These are phyloP conservation scores for Parapsyche elsis DNA, from an alignment of 1,140 invertebrate genomes.

Conservation along the genomic window DNA sequence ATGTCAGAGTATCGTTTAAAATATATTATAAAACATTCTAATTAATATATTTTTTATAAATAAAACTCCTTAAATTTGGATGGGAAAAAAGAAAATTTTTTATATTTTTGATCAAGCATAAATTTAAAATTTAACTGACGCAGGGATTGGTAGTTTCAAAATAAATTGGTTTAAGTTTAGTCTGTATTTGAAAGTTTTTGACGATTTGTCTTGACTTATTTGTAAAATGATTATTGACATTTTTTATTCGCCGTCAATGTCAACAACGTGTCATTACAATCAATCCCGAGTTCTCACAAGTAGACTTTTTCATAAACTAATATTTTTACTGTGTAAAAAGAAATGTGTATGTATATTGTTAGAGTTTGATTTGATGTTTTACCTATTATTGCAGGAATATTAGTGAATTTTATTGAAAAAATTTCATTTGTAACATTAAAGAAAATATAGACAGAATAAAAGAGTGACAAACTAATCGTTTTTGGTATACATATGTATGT, in stretches of 20 bases:
- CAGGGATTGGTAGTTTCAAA: too few relatives aligned
- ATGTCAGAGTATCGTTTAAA: background rate
- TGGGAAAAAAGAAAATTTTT: too few relatives aligned
- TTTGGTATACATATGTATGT: too few relatives aligned
- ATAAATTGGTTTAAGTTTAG: too few relatives aligned
- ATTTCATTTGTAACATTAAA: slow-evolving; percentile 17
- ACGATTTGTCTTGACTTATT: too few relatives aligned
- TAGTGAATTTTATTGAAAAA: background rate
- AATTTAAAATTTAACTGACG: too few relatives aligned
- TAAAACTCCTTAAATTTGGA: background rate
- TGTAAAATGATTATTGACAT: too few relatives aligned
- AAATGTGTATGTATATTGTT: slow-evolving; percentile 4
- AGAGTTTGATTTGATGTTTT: slow-evolving; percentile 30
- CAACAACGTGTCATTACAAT: too few relatives aligned
- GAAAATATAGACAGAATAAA: slow-evolving; percentile 30
- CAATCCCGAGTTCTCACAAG: background rate
- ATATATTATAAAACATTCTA: background rate
- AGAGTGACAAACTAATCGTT: slow-evolving; percentile 13
- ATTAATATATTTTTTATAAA: background rate
- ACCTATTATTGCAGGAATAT: slow-evolving; percentile 2
- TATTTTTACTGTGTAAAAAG: slow-evolving; percentile 27
- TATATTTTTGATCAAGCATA: too few relatives aligned
- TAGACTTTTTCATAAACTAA: slow-evolving; percentile 1
- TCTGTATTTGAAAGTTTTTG: too few relatives aligned
- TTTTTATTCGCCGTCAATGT: too few relatives aligned